A percentile compares a stretch with the other conserved stretches of the same genome.
Evolutionary conservation across 2,797 vertebrate species (phyloP).

Genomic region (Xiphophorus birchmanni): DNA sequence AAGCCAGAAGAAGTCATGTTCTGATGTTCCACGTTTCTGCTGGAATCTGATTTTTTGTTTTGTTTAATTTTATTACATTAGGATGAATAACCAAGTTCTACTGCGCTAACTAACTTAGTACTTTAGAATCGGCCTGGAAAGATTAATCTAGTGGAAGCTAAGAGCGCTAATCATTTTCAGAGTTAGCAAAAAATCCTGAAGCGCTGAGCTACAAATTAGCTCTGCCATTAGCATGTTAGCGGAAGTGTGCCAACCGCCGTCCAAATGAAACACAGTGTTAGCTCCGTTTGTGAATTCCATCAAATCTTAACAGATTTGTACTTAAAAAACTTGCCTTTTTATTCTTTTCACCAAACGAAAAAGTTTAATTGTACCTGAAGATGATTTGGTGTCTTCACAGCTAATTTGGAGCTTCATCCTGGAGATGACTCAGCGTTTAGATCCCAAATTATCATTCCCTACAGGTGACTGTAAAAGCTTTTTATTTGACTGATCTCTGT

Average conservation of each 20-base stretch:
- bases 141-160: background rate
- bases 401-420: background rate
- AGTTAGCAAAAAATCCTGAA: background rate
- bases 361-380: background rate
- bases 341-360: background rate
- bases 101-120: background rate
- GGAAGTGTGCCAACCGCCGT: background rate
- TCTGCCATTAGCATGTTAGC: background rate
- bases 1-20: background rate
- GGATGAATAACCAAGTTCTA: background rate
- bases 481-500: constrained; percentile 37
- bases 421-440: background rate
- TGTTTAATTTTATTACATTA: background rate
- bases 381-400: background rate
- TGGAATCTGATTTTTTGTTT: background rate
- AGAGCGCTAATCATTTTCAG: background rate
- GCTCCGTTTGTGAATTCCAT: background rate
- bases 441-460: background rate
- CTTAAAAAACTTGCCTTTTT: background rate
- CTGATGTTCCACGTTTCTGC: too few species aligned
- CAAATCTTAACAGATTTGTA: background rate
- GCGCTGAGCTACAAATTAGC: background rate
- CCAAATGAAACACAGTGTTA: background rate
- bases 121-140: background rate
- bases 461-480: background rate